A percentile compares a stretch with the other conserved stretches of the same genome.
Conservation (phyloP, 2,888 invertebrate species). For the Trissolcus japonicus region DNA sequence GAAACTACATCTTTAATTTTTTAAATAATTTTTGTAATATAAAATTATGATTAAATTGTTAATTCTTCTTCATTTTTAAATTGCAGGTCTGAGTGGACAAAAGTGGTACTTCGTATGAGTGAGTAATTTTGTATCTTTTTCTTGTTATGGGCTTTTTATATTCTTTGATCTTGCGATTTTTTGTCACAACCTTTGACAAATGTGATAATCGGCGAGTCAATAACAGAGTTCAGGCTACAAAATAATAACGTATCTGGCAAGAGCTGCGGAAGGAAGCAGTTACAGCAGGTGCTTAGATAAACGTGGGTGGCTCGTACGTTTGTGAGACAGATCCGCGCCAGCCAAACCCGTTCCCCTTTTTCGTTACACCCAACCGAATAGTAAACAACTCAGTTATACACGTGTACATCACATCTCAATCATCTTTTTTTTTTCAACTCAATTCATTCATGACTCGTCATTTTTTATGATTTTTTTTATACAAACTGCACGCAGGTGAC, state of each 20-base stretch:
- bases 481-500: not conserved
- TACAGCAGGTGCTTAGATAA: constrained; percentile 59
- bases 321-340: constrained; percentile 22
- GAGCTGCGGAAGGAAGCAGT: constrained; percentile 59
- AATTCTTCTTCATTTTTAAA: too few relatives aligned
- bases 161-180: constrained; percentile 19
- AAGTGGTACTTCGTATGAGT: too few relatives aligned
- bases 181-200: constrained; percentile 8
- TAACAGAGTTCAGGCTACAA: constrained; percentile 30
- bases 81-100: too few relatives aligned
- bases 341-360: constrained; percentile 29
- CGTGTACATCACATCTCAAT: constrained; percentile 60
- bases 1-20: too few relatives aligned
- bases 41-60: too few relatives aligned
- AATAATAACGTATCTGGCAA: constrained; percentile 25
- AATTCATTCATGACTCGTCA: not conserved
- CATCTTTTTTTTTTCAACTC: constrained; percentile 14
- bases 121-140: not conserved
- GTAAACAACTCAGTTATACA: constrained; percentile 66
- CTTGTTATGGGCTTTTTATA: not conserved
- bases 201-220: constrained; percentile 22
- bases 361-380: constrained; percentile 48
- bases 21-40: too few relatives aligned
- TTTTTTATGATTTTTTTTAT: not conserved
- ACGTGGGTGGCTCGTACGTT: constrained; percentile 59